These are phyloP conservation scores for Amphiprion ocellaris DNA, from an alignment of 2,113 vertebrate species.

Conservation along the genomic window DNA sequence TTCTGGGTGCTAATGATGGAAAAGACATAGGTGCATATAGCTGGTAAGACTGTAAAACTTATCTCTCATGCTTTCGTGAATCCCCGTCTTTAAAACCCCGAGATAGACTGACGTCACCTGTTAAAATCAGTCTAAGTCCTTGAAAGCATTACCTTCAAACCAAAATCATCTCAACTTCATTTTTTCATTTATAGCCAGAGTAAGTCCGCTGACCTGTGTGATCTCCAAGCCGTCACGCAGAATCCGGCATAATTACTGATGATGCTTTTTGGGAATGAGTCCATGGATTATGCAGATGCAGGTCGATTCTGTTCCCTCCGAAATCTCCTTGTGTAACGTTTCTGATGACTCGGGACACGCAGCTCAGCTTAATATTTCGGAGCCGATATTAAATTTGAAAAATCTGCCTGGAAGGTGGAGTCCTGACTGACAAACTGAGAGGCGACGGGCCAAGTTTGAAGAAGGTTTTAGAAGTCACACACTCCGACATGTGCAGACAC, in stretches of 20 bases:
- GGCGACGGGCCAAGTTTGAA: constrained; percentile 7
- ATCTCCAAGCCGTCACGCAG: constrained; percentile 42
- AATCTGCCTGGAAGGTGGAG: constrained; percentile 8
- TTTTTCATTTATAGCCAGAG: constrained; percentile 41
- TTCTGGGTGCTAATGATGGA: neutral
- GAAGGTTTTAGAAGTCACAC: constrained; percentile 16
- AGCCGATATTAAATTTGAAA: constrained; percentile 23
- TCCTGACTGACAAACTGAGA: constrained; percentile 14
- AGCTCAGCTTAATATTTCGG: constrained; percentile 34
- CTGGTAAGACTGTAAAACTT: neutral
- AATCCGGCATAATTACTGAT: constrained; percentile 41
- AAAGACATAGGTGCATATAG: neutral
- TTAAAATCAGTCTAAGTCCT: constrained; percentile 39
- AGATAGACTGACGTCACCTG: constrained; percentile 35
- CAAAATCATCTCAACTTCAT: constrained; percentile 41
- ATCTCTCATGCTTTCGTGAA: neutral
- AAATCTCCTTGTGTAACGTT: constrained; percentile 74
- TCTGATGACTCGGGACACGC: constrained; percentile 10
- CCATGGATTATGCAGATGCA: constrained; percentile 74
- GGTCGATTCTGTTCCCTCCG: constrained; percentile 32
- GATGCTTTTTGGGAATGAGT: constrained; percentile 54
- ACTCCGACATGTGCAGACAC: neutral
- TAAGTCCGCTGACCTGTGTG: constrained; percentile 46
- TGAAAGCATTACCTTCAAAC: constrained; percentile 60
- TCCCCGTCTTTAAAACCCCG: constrained; percentile 7